A percentile compares a stretch with the other conserved stretches of the same genome.
Conservation (phyloP, 2,113 vertebrate species). For the Scolopax mira region DNA sequence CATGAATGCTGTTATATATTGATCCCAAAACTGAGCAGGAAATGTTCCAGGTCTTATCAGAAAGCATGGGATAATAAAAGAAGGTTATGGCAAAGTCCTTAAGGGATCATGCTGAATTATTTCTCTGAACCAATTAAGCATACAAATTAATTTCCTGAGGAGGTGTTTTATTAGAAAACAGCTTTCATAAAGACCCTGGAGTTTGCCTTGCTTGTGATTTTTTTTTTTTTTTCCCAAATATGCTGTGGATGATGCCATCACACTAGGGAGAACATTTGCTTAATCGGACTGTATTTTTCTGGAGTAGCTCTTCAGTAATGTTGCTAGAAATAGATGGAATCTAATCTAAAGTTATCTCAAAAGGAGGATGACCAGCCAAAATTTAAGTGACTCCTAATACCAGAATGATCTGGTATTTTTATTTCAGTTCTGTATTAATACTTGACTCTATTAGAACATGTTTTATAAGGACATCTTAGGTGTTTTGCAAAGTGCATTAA, state of each 20-base stretch:
- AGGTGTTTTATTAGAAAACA: slow-evolving; percentile 36
- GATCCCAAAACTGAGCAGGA: background rate
- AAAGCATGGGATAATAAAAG: background rate
- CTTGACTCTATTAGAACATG: background rate
- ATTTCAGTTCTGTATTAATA: background rate
- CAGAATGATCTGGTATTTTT: background rate
- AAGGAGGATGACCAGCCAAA: background rate
- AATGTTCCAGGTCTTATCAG: background rate
- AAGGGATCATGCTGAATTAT: slow-evolving; percentile 30
- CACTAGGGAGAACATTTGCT: background rate
- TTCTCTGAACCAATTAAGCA: slow-evolving; percentile 53
- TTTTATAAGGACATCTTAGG: background rate
- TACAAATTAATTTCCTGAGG: slow-evolving; percentile 38
- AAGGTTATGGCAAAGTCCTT: slow-evolving; percentile 33
- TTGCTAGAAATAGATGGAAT: background rate
- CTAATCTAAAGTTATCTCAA: background rate
- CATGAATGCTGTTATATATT: background rate
- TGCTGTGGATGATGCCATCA: background rate
- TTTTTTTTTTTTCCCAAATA: background rate
- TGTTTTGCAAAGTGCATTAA: background rate
- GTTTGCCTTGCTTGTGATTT: background rate
- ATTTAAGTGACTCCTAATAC: background rate
- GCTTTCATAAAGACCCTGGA: background rate
- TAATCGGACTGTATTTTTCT: background rate
- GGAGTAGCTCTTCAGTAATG: background rate